Conservation (phyloP, 2,888 invertebrate species). For the Synanthedon myopaeformis region DNA sequence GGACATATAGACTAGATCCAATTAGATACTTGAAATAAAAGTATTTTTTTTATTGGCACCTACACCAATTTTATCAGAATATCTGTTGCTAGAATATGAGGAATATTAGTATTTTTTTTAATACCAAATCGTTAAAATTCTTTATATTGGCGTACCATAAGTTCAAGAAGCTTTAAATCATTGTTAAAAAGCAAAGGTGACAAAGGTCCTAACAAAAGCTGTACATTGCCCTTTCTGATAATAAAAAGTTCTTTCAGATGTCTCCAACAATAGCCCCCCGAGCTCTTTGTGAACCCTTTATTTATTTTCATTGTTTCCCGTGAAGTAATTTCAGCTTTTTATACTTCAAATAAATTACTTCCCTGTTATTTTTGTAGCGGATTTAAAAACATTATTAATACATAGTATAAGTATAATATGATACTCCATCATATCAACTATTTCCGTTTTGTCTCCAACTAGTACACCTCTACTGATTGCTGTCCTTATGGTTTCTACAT, state of each 20-base stretch:
- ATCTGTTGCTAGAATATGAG: too few relatives aligned
- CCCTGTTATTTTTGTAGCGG: neutral
- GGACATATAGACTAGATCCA: too few relatives aligned
- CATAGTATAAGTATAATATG: neutral
- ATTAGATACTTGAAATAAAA: too few relatives aligned
- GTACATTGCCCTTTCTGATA: slow-evolving; percentile 21
- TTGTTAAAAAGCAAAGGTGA: slow-evolving; percentile 6
- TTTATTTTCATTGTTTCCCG: slow-evolving; percentile 15
- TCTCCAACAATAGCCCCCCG: slow-evolving; percentile 2
- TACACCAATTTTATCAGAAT: too few relatives aligned
- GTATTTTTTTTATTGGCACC: too few relatives aligned
- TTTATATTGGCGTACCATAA: too few relatives aligned
- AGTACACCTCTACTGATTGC: too few relatives aligned
- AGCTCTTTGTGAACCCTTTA: slow-evolving; percentile 14
- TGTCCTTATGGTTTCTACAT: too few relatives aligned
- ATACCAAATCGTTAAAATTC: too few relatives aligned
- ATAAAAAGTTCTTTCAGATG: slow-evolving; percentile 18
- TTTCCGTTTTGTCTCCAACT: neutral
- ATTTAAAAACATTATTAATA: neutral
- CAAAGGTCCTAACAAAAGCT: slow-evolving; percentile 20
- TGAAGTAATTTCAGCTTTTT: neutral
- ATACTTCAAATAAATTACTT: neutral
- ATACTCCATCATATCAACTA: neutral
- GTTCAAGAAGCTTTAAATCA: too few relatives aligned
- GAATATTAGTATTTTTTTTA: too few relatives aligned